phyloP scores from a whole-genome alignment of 2,797 vertebrate genomes.

The Scolopax bukidnonensis region DNA sequence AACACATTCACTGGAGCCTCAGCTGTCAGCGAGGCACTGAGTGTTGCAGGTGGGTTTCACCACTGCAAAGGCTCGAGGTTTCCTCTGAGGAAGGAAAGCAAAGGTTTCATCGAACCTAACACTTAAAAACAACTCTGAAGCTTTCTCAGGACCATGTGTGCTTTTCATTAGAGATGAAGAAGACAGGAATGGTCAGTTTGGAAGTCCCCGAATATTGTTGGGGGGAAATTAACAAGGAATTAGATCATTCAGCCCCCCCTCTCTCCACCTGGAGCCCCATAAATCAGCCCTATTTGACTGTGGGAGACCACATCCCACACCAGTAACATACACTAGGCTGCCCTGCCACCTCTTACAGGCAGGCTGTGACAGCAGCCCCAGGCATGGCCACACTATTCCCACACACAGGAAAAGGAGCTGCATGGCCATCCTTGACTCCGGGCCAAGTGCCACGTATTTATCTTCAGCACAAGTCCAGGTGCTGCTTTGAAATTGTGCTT shows the following conservation, averaged over 20 bases:
- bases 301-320: fast-evolving
- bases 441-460: background rate
- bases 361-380: background rate
- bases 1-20: background rate
- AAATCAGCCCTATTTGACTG: background rate
- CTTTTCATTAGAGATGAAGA: background rate
- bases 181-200: background rate
- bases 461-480: background rate
- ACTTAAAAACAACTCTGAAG: background rate
- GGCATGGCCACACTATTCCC: background rate
- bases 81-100: background rate
- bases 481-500: background rate
- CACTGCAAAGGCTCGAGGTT: background rate
- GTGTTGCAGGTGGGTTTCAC: background rate
- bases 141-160: background rate
- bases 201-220: background rate
- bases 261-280: too few species aligned
- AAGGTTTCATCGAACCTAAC: background rate
- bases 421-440: background rate
- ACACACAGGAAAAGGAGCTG: background rate
- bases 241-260: background rate
- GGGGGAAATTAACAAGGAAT: background rate
- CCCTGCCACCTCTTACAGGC: fast-evolving
- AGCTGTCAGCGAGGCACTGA: background rate
- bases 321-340: fast-evolving